Evolutionary conservation across 2,888 invertebrate genomes (phyloP).

Genomic region (Stenolophus ochropezus): DNA sequence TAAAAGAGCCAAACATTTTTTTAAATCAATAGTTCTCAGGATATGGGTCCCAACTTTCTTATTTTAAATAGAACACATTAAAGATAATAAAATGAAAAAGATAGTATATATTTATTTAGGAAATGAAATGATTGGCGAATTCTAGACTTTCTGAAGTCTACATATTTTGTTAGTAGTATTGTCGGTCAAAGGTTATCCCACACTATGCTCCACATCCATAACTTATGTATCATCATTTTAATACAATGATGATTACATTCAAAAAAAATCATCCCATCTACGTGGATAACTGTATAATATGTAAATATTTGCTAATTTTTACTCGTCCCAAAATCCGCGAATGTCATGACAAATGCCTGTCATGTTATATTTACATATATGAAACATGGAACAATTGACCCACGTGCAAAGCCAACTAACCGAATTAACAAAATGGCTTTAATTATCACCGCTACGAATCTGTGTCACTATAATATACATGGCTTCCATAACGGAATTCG

Average conservation of each 20-base stretch:
- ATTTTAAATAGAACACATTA: too few species aligned
- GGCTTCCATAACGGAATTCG: background rate
- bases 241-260: background rate
- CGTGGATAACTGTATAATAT: background rate
- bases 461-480: background rate
- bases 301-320: background rate
- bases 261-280: background rate
- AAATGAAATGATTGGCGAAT: too few species aligned
- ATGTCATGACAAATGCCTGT: background rate
- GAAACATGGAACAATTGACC: background rate
- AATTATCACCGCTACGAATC: background rate
- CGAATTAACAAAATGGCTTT: slow-evolving; percentile 4
- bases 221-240: background rate
- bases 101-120: too few species aligned
- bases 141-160: too few species aligned
- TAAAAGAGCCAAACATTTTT: too few species aligned
- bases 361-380: background rate
- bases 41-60: too few species aligned
- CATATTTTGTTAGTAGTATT: too few species aligned
- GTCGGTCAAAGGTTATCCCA: background rate
- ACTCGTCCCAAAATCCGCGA: background rate
- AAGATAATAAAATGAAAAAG: too few species aligned
- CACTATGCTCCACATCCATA: background rate
- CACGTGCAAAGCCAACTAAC: background rate
- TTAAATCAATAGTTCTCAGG: too few species aligned